Conservation (phyloP, 2,888 invertebrate species). For the Alloplasta piceator region DNA sequence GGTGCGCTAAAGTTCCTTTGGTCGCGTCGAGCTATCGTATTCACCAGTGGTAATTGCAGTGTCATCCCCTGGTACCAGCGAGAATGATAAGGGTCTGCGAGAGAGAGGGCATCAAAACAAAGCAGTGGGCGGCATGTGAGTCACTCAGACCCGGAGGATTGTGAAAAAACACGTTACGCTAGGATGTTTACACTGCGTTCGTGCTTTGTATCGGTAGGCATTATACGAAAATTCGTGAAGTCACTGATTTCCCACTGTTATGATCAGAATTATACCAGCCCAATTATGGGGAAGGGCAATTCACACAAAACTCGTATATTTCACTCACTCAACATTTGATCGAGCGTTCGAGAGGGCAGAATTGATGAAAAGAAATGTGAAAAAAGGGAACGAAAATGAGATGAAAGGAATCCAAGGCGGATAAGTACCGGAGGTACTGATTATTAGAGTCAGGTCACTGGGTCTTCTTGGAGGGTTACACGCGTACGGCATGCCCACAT, state of each 20-base stretch:
- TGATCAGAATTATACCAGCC: neutral
- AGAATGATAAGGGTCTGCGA: conserved; percentile 10
- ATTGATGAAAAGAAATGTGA: neutral
- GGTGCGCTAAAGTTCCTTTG: conserved; percentile 4
- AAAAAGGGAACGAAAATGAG: neutral
- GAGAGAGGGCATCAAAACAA: conserved; percentile 25
- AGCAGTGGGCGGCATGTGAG: conserved; percentile 32
- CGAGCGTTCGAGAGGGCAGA: neutral
- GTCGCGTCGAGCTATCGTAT: conserved; percentile 5
- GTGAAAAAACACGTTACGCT: conserved; percentile 7
- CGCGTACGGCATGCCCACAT: conserved; percentile 46
- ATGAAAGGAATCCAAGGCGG: neutral
- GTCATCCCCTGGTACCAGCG: conserved; percentile 1
- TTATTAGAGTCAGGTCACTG: conserved; percentile 45
- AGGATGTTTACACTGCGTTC: neutral
- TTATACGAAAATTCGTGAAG: neutral
- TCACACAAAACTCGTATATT: neutral
- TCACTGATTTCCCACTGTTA: neutral
- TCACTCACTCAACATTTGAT: conserved; percentile 3
- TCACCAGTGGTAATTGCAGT: neutral
- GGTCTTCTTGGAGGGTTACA: conserved; percentile 20
- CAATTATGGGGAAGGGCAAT: neutral
- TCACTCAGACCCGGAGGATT: neutral
- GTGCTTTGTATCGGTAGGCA: conserved; percentile 1
- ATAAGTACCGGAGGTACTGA: conserved; percentile 20